Base-by-base conservation (phyloP, 2,113 vertebrate genomes). In the Pipa parva region DNA sequence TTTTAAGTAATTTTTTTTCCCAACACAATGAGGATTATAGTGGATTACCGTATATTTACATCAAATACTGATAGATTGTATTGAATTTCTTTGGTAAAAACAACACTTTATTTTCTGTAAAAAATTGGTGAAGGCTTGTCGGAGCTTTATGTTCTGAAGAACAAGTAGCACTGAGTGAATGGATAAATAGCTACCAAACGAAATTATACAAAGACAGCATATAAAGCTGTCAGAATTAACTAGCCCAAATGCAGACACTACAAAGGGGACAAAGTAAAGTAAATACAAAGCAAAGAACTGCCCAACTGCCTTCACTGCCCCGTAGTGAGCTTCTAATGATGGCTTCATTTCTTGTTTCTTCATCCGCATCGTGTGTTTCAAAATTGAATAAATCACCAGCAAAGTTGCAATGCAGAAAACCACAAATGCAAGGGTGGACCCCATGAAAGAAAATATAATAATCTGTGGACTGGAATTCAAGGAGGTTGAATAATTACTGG, bases 121-220 rank as follows among this genome's bases (percentile, higher is more conserved):
- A 36, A 58, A 48, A 4, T 2, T 5, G 8, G 36, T 3, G 1
- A 49, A 24, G 20, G 24, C 17, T 2, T 49, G 4, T 45, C 57
- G 39, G 7, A 67, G 42, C 10, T 67, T 59, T 26, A 8, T 42
- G 21, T 67, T 67, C 10, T 55, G 54, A 49, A 33, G 13, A 17
- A 58, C 54, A 25, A 67, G 63, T 3, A 67, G 12, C 46, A 49
- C 5, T 7, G 63, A 67, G 22, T 67, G 63, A 25, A 67, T 5
- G 2, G 63, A 58, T 33, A 55, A 55, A 21, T 67, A 67, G 7
- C 54, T 55, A 11, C 63, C 54, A 18, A 67, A 58, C 3, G 31
- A 7, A 5, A 46, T 31, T 57, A 22, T 15, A 3, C 27, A n/a
- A 8, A 58, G 1, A 18, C 37, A 58, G 7, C 6, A 13, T 8